These are phyloP conservation scores for Coenonympha glycerion DNA, from an alignment of 2,888 invertebrate genomes.

Conservation along the genomic window DNA sequence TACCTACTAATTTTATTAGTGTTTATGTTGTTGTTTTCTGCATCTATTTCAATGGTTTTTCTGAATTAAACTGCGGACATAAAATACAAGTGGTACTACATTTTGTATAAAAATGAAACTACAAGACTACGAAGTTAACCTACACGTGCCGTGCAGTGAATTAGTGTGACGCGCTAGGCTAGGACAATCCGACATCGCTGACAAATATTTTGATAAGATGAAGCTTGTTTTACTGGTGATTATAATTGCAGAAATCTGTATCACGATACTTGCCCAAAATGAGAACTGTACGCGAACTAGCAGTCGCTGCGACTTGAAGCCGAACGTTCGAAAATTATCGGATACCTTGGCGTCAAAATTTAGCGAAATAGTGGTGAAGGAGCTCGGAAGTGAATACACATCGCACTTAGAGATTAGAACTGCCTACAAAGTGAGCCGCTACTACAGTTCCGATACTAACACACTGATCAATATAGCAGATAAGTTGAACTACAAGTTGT, in stretches of 20 bases:
- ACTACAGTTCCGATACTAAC: conserved; percentile 52
- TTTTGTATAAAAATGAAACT: conserved; percentile 15
- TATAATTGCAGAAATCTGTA: conserved; percentile 44
- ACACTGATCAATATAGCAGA: conserved; percentile 51
- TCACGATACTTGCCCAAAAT: conserved; percentile 47
- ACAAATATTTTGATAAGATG: conserved; percentile 67
- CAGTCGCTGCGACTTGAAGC: conserved; percentile 58
- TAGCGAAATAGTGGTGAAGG: conserved; percentile 58
- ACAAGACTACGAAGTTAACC: conserved; percentile 5
- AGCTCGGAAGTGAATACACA: conserved; percentile 62
- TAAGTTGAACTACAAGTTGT: conserved; percentile 59
- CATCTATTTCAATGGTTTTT: neutral
- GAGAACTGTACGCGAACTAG: conserved; percentile 58
- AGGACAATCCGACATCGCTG: too few species aligned
- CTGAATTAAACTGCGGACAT: neutral
- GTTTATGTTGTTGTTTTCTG: neutral
- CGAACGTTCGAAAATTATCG: conserved; percentile 53
- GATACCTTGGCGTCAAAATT: conserved; percentile 56
- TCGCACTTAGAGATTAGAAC: conserved; percentile 58
- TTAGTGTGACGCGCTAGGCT: conserved; percentile 23
- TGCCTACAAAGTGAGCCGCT: conserved; percentile 57
- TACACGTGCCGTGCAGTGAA: conserved; percentile 12
- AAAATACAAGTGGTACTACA: neutral
- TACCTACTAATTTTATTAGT: too few species aligned
- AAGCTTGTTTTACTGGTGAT: conserved; percentile 57